Evolutionary conservation across 2,113 vertebrate genomes (phyloP), one percentile per base, ranked within the genome.

Genomic region (Polypterus bichir): DNA sequence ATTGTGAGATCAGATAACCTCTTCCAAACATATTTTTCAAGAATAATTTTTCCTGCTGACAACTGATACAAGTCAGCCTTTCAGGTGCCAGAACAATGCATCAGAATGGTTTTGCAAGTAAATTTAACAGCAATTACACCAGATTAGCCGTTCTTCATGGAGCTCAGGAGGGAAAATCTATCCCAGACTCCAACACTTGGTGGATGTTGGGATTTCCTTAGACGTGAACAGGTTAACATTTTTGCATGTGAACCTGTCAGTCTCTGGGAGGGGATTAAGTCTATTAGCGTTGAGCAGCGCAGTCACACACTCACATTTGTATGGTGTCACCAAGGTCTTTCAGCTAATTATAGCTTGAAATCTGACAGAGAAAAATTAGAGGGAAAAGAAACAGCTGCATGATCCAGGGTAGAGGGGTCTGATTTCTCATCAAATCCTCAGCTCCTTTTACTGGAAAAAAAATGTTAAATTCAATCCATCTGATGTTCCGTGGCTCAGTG

Each of bases 311-410:
- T 78, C 73, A 47, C 72, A 84, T 77, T 74, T 78, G 73, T 84
- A 80, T 63, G 48, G 76, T 83, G 79, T 86, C 79, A 73, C 81
- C 71, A 75, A 86, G 79, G 83, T 83, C 85, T 89, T 83, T 81
- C 70, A 81, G 83, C 81, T 93, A 90, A 92, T 92, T 91, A 86
- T 91, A 90, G 85, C 77, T 77, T 83, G 77, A 88, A 91, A 88
- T 86, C 82, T 91, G 89, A 89, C 89, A 88, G 87, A 88, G 87
- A 91, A 90, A 90, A 92, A 91, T 91, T 85, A 88, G 88, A 90
- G 76, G 82, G 82, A 85, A 89, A 83, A 79, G 66, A 77, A 87
- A 92, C 88, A 92, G 87, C 88, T 91, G 89, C 78, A 9, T 66
- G 78, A 77, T 77, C 73, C 76, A 70, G 68, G 69, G 64, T 64